Evolutionary conservation across 2,888 invertebrate genomes (phyloP), one percentile per base, ranked within the genome.

Genomic region (Oscheius myriophilus): DNA sequence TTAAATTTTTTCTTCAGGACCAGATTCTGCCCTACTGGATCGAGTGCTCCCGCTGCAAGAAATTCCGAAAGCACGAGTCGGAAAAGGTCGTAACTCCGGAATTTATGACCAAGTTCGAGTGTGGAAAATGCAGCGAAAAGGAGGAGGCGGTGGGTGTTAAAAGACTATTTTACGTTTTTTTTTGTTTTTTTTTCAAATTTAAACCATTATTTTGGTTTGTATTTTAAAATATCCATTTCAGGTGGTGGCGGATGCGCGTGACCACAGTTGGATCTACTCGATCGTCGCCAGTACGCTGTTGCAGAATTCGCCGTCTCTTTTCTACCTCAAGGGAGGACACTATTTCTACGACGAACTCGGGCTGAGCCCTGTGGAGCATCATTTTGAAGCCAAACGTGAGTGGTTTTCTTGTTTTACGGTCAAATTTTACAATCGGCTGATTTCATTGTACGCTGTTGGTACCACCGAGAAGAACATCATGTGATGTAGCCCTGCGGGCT

Each of bases 261-360:
- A 71, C 2, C 39, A 49, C 7, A 51, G 14, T 12, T 70, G 70
- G 62, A 62, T 70, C 9, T 55, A 45, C 43, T 42, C 58, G 18
- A 71, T 66, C 49, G 68, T 58, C 41, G 76, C 80, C 49, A 70
- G 73, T 12, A 72, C 78, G 16, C 54, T 78, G 18, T 67, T 82
- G 18, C 80, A 78, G 68, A 79, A 82, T 53, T 73, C 82, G 76
- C 51, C 73, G 73, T 18, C 61, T n/a, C 49, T 61, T 1, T 61
- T 61, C 18, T 66, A 66, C 16, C 41, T 66, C 14, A 33, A 55
- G 57, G 66, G 66, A 26, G 66, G 66, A 1, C 74, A 79, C 16
- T 82, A 82, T 69, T 82, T 68, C 59, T 78, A 69, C 67, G 82
- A 82, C 49, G 82, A 82, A 53, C 45, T 81, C 42, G 82, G 82